Conservation (phyloP, 2,113 vertebrate genomes). For the Leptobrachium leishanense region DNA sequence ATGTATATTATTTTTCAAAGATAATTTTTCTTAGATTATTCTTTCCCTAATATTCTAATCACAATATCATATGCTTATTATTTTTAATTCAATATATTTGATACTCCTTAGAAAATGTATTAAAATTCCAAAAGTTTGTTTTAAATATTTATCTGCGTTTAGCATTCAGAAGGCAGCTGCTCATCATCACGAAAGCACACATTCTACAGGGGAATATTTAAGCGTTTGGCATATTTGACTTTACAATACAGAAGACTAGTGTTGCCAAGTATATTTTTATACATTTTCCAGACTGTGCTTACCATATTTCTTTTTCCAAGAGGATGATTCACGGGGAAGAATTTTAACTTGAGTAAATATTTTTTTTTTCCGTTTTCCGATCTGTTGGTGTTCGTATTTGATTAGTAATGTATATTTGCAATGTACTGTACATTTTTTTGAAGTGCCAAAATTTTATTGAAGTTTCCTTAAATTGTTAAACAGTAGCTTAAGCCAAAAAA, state of each 20-base stretch:
- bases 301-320: conserved; percentile 4
- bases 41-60: too few species aligned
- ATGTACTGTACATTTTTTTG: neutral
- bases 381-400: conserved; percentile 6
- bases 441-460: neutral
- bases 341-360: conserved; percentile 18
- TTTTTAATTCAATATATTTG: too few species aligned
- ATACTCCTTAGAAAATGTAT: neutral
- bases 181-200: neutral
- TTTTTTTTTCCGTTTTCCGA: neutral
- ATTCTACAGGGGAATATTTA: neutral
- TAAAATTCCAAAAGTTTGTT: neutral
- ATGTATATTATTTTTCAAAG: too few species aligned
- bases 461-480: neutral
- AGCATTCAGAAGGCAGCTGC: neutral
- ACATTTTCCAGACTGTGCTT: conserved; percentile 12
- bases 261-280: conserved; percentile 15
- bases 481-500: too few species aligned
- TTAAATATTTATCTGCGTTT: conserved; percentile 7
- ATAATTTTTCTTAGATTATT: too few species aligned
- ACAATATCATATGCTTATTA: too few species aligned
- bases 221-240: conserved; percentile 3
- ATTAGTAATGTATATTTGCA: neutral
- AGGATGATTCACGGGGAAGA: conserved; percentile 21
- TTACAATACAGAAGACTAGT: conserved; percentile 5